Evolutionary conservation across 2,888 invertebrate genomes (phyloP), one percentile per base, ranked within the genome.

Genomic region (Electrophaes corylata): DNA sequence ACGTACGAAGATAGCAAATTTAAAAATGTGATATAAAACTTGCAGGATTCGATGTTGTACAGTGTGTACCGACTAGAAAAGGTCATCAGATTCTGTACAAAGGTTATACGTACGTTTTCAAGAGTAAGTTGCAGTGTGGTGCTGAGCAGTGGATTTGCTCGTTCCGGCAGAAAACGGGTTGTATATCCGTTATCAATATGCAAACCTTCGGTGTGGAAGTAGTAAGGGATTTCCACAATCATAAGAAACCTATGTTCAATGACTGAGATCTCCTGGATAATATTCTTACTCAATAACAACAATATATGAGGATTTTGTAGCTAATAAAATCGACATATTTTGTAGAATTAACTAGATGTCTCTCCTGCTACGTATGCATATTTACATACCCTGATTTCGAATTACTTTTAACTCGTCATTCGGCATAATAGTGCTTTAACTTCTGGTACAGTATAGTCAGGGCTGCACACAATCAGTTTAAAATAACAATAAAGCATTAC

Each of bases 61-160:
- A 86, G 70, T 91, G 90, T 70, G 89, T 91, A 35, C 88, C 91
- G 4, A 88, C 91, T 11, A 86, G 84, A 62, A 91, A 88, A 63
- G 91, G 91, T 6, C 89, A 89, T 60, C 88, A 89, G 58, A 86
- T 91, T 48, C 69, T 91, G 54, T 88, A 85, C 65, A 87, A 91
- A 75, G 90, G 90, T 66, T 92, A 88, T 64, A 91, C 90, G 14
- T 92, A 90, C 68, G 79, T 86, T 47, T 88, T 90, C 66, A 90
- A 89, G 75, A 83, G 84, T 77, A 86, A 83, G 66, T 75, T 91
- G 58, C 90, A 86, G 67, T 91, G 88, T 72, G 91, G 90, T 2
- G 86, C 90, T 1, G 90, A 91, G 59, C 91, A 91, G 70, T 90
- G 91, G 90, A 84, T 84, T 51, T 91, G 91, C 56, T 89, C 90